phyloP scores from a whole-genome alignment of 53 echinoderm and acorn worm genomes.

The Paracentrotus lividus region DNA sequence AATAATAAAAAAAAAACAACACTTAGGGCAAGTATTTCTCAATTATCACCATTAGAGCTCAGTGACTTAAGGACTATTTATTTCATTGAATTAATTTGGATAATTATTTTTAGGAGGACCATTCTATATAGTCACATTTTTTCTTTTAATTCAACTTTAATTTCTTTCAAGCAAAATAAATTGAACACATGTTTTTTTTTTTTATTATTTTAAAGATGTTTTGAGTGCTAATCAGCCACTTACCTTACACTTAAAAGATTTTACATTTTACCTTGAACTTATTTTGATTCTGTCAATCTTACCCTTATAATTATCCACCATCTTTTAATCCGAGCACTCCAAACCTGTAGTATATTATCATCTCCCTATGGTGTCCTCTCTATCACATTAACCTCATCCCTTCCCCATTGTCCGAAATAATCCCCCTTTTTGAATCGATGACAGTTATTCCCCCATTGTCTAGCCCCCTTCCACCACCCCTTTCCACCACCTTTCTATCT shows the following conservation, averaged over 20 bases:
- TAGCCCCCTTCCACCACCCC: not conserved
- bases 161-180: no score
- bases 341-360: conserved; percentile 8
- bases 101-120: no score
- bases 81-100: no score
- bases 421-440: conserved; percentile 10
- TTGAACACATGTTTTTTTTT: not conserved
- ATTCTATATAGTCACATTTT: no score
- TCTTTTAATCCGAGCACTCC: not conserved
- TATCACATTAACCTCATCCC: conserved; percentile 66
- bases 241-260: not conserved
- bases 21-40: no score
- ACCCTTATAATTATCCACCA: not conserved
- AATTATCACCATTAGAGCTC: no score
- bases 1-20: no score
- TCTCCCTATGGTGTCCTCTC: conserved; percentile 59
- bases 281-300: not conserved
- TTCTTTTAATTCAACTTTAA: no score
- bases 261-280: not conserved
- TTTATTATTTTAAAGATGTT: not conserved
- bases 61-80: no score
- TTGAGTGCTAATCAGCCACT: not conserved
- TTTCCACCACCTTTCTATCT: conserved; percentile 13
- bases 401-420: conserved; percentile 43
- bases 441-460: conserved; percentile 61